Evolutionary conservation across 1,140 invertebrate genomes (phyloP).

Genomic region (Megalopta genalis): DNA sequence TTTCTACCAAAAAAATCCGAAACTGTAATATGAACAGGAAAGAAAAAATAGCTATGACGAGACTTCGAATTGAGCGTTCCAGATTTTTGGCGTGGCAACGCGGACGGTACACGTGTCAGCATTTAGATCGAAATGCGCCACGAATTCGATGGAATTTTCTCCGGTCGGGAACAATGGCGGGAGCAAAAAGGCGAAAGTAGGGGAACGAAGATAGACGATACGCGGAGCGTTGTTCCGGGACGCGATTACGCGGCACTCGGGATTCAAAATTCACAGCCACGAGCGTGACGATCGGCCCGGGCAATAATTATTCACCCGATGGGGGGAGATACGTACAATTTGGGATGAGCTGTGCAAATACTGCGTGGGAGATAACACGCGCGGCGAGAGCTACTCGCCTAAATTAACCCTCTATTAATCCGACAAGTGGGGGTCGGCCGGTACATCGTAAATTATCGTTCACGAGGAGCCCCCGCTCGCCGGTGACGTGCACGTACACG

Average conservation of each 20-base stretch:
- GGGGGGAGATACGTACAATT: slow-evolving; percentile 66
- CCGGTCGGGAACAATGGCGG: not conserved
- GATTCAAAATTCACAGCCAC: slow-evolving; percentile 67
- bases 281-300: slow-evolving; percentile 63
- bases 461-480: slow-evolving; percentile 36
- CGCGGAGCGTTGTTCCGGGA: slow-evolving; percentile 1
- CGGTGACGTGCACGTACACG: slow-evolving; percentile 44
- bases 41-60: too few species aligned
- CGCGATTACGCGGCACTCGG: slow-evolving; percentile 46
- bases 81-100: too few species aligned
- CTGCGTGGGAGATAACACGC: slow-evolving; percentile 76
- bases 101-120: too few species aligned
- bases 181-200: not conserved
- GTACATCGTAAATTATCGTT: slow-evolving; percentile 65
- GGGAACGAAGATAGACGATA: slow-evolving; percentile 14
- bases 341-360: slow-evolving; percentile 74
- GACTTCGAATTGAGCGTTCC: too few species aligned
- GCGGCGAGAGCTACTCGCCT: slow-evolving; percentile 65
- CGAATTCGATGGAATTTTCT: not conserved
- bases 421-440: slow-evolving; percentile 65
- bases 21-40: too few species aligned
- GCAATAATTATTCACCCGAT: slow-evolving; percentile 73
- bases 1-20: too few species aligned
- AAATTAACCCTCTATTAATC: slow-evolving; percentile 78
- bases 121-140: too few species aligned